Percentiles rank a stretch among this genome's conserved stretches.
Evolutionary conservation across 2,888 invertebrate species (phyloP).

Genomic region (Hypena proboscidalis): DNA sequence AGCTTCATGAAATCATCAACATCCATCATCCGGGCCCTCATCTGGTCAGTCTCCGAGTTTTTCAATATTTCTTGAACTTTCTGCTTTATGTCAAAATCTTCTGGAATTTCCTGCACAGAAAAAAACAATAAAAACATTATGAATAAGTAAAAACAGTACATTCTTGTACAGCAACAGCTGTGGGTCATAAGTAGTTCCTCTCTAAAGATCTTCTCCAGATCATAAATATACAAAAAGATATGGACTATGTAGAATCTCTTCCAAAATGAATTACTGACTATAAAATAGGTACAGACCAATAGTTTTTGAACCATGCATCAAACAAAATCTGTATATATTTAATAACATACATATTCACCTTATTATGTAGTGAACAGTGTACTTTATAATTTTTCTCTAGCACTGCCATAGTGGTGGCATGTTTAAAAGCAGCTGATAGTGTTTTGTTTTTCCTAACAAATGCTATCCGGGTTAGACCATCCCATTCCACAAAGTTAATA

Average conservation of each 20-base stretch:
- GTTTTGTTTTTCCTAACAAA: constrained; percentile 99
- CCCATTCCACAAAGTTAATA: constrained; percentile 99
- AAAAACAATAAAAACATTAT: neutral
- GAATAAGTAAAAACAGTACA: neutral
- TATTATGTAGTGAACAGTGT: constrained; percentile 94
- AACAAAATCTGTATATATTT: no score
- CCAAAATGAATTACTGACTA: no score
- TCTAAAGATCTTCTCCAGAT: no score
- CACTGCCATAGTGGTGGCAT: constrained; percentile 91
- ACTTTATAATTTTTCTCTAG: constrained; percentile 96
- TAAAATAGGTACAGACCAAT: no score
- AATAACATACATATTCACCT: constrained; percentile 64
- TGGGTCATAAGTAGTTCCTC: no score
- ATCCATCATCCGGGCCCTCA: constrained; percentile 97
- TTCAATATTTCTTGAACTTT: constrained; percentile 91
- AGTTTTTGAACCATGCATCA: no score
- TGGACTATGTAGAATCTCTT: no score
- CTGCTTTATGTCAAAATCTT: constrained; percentile 92
- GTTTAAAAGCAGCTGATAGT: constrained; percentile 94
- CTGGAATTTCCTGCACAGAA: constrained; percentile 87
- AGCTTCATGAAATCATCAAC: constrained; percentile 97
- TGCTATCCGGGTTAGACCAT: constrained; percentile 97
- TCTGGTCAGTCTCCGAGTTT: constrained; percentile 88
- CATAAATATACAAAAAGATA: no score
- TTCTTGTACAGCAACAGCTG: no score